Percentiles rank a stretch among this genome's conserved stretches.
phyloP scores from a whole-genome alignment of 2,797 vertebrate species.

The Coracias cyanogaster region DNA sequence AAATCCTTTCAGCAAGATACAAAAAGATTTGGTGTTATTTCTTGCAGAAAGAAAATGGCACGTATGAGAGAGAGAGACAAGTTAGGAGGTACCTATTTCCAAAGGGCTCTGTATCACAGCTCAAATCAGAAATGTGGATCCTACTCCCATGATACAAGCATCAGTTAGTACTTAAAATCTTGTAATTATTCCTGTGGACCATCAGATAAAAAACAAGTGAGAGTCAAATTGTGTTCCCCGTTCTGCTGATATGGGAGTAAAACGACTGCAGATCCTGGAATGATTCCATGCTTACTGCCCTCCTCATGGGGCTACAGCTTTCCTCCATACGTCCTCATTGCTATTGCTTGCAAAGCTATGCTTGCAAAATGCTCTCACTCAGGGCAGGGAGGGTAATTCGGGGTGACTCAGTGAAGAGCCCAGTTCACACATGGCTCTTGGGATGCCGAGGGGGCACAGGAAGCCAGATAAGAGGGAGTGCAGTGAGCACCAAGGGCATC shows the following conservation, averaged over 20 bases:
- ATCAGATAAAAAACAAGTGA: not conserved
- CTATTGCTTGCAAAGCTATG: not conserved
- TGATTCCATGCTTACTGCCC: not conserved
- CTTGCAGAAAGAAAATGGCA: not conserved
- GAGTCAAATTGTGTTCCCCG: not conserved
- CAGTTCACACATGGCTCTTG: not conserved
- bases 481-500: not conserved
- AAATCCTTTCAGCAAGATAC: not conserved
- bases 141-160: not conserved
- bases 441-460: fast-evolving
- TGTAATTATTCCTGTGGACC: not conserved
- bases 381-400: fast-evolving
- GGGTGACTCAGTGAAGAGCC: not conserved
- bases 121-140: not conserved
- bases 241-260: not conserved
- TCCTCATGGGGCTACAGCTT: not conserved
- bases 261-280: not conserved
- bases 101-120: not conserved
- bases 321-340: fast-evolving
- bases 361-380: not conserved
- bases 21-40: not conserved
- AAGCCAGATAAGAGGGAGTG: not conserved
- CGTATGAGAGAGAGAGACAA: not conserved
- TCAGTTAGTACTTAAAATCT: not conserved
- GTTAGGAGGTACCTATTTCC: not conserved